Evolutionary conservation across 2,888 invertebrate genomes (phyloP).

Genomic region (Xylophagus ater): DNA sequence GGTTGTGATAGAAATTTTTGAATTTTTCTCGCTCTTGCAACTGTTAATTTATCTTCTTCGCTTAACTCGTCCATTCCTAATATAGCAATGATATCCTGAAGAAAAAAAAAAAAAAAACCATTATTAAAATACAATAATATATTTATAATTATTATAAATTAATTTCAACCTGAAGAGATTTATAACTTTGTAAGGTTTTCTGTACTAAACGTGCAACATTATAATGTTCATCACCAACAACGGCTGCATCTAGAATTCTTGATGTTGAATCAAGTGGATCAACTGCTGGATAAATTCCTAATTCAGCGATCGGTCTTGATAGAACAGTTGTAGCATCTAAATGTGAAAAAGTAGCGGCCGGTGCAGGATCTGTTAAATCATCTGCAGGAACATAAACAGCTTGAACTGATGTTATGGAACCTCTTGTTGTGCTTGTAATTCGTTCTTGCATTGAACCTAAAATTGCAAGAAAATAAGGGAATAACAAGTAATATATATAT

Average conservation of each 20-base stretch:
- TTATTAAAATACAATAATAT: background rate
- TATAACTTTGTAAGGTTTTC: constrained; percentile 78
- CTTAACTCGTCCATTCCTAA: constrained; percentile 91
- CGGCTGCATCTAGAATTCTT: constrained; percentile 87
- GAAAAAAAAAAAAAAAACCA: constrained; percentile 18
- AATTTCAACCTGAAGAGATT: constrained; percentile 50
- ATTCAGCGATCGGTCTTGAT: constrained; percentile 83
- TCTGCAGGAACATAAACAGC: constrained; percentile 93
- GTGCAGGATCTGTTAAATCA: constrained; percentile 92
- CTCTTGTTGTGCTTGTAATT: constrained; percentile 89
- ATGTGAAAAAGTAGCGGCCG: constrained; percentile 91
- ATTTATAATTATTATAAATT: constrained; percentile 38
- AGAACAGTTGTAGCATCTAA: constrained; percentile 92
- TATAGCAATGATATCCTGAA: constrained; percentile 85
- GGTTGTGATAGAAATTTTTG: constrained; percentile 91
- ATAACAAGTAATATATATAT: background rate
- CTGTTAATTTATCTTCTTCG: constrained; percentile 89
- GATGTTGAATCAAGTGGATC: constrained; percentile 90
- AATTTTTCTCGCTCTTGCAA: constrained; percentile 88
- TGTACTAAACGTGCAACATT: constrained; percentile 81
- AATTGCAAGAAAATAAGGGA: background rate
- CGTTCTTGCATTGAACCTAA: constrained; percentile 77
- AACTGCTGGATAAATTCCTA: constrained; percentile 90
- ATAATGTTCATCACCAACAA: constrained; percentile 84
- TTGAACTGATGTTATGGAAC: constrained; percentile 91